phyloP scores from a whole-genome alignment of 1,140 invertebrate genomes.

The Drosophila melanica region DNA sequence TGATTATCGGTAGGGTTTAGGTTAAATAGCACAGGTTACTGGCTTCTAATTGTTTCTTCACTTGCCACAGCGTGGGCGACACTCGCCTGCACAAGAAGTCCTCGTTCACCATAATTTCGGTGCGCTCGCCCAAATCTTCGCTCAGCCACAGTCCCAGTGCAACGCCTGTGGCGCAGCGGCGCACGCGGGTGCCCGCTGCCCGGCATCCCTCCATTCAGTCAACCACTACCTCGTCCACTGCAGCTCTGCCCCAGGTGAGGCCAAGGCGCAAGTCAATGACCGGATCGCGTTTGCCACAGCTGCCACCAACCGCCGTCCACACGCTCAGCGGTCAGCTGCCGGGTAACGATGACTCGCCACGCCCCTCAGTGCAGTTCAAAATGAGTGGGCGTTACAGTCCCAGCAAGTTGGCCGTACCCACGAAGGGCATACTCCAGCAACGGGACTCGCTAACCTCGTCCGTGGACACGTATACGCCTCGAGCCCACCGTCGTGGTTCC shows the following conservation, averaged over 20 bases:
- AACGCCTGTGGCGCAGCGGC: conserved; percentile 43
- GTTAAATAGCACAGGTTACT: too few relatives aligned
- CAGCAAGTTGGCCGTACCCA: conserved; percentile 66
- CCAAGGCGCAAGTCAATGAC: conserved; percentile 62
- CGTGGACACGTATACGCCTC: conserved; percentile 74
- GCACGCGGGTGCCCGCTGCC: conserved; percentile 45
- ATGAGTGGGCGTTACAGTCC: conserved; percentile 73
- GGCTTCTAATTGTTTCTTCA: not conserved
- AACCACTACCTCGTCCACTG: conserved; percentile 66
- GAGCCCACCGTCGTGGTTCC: conserved; percentile 46
- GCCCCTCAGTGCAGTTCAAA: conserved; percentile 80
- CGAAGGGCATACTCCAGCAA: conserved; percentile 77
- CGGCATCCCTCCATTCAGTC: conserved; percentile 81
- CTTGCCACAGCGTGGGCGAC: conserved; percentile 77
- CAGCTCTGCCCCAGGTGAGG: conserved; percentile 44
- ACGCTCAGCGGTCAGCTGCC: conserved; percentile 12
- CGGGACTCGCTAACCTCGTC: conserved; percentile 72
- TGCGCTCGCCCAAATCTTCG: conserved; percentile 82
- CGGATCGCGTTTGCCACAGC: conserved; percentile 60
- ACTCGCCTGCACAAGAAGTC: conserved; percentile 84
- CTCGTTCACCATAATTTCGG: conserved; percentile 87
- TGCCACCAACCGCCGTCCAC: conserved; percentile 26
- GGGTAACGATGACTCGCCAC: conserved; percentile 70
- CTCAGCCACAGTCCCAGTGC: conserved; percentile 79
- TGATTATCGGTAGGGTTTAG: conserved; percentile 66